Base-by-base conservation (phyloP, 2,888 invertebrate species). In the Junonia oenone region DNA sequence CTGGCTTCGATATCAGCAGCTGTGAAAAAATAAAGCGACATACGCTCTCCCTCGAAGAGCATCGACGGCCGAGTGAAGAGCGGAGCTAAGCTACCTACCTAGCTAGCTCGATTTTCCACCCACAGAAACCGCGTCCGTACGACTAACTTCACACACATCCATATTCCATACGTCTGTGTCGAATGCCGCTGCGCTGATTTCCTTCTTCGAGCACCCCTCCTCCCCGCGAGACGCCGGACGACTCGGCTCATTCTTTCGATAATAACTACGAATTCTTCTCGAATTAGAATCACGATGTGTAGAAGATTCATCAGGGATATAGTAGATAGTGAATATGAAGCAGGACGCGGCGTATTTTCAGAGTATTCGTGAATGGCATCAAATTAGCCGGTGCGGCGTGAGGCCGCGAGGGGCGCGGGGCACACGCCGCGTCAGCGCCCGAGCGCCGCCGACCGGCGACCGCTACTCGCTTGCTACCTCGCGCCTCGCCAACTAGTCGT, bases 341-440 rank as follows among this genome's bases (percentile, higher is more conserved):
- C 55, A 61, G 61, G 56, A 62, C 62, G 67, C 56, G 38, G 67
- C 75, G 83, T 86, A 86, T 78, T 83, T 82, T 80, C 83, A 86
- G 78, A 80, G 80, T 74, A 81, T 83, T 80, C 63, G 75, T 82
- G 85, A 84, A 87, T 83, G 81, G 78, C 76, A 79, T 75, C 68
- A 73, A 78, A 78, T 78, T 73, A 73, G 78, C 78, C 78, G 78
- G 75, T 59, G 62, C 59, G 63, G 56, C 62, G 61, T 37, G 61
- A 58, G 65, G 63, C 56, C 51, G 63, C 56, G 66, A 35, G 63
- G 58, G 62, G 61, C 45, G 68, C 66, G 67, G 62, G 66, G 64
- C 55, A 63, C 62, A 68, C 68, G 68, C 66, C 74, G 72, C 73
- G 71, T 69, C 73, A 66, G 69, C 67, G 66, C 71, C 68, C 68